Conservation (phyloP, 2,888 invertebrate species). For the Drosophila niveifrons region DNA sequence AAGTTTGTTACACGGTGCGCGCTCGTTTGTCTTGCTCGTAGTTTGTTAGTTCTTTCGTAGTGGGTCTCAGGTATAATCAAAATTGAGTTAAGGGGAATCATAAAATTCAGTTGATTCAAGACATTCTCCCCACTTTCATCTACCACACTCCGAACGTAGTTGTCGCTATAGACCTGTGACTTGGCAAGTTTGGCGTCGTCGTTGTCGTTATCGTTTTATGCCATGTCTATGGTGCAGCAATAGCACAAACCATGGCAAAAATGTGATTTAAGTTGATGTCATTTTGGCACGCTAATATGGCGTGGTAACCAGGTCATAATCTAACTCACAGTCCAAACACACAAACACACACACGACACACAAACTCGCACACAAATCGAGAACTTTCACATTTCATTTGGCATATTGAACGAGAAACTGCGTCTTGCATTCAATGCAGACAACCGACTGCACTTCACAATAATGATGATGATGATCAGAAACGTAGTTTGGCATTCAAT, state of each 20-base stretch:
- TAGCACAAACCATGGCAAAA: constrained; percentile 58
- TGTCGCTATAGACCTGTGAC: constrained; percentile 39
- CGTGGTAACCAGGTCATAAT: constrained; percentile 61
- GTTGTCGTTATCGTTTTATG: constrained; percentile 56
- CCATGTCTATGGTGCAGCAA: constrained; percentile 60
- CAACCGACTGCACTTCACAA: constrained; percentile 57
- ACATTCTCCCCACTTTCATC: neutral
- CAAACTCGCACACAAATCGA: neutral
- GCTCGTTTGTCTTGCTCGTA: constrained; percentile 8
- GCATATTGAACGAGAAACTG: constrained; percentile 49
- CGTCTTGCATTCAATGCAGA: constrained; percentile 55
- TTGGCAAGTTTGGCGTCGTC: constrained; percentile 44
- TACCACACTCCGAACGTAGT: neutral
- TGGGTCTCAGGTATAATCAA: constrained; percentile 22
- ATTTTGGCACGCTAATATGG: constrained; percentile 71
- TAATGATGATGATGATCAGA: constrained; percentile 10
- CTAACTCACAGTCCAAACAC: constrained; percentile 15
- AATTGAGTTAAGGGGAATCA: constrained; percentile 26
- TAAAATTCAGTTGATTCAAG: constrained; percentile 17
- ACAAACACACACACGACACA: neutral
- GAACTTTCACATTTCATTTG: constrained; percentile 44
- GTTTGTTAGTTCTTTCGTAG: constrained; percentile 15
- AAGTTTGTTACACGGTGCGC: constrained; percentile 18
- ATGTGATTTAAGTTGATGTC: constrained; percentile 76
- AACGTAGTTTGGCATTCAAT: constrained; percentile 64